Evolutionary conservation across 2,797 vertebrate species (phyloP).

Genomic region (Taeniopygia guttata): DNA sequence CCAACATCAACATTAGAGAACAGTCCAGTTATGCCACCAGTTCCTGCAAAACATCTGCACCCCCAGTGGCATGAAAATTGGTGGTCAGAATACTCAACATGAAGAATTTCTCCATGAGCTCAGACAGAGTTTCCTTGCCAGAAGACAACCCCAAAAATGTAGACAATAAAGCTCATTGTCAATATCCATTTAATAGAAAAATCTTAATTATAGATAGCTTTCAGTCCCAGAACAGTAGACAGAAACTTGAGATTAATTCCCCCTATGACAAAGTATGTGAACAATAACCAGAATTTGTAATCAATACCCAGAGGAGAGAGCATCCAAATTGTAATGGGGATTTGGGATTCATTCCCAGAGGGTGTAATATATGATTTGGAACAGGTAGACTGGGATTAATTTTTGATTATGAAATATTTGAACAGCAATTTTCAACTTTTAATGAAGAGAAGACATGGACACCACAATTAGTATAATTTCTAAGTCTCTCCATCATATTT

Average conservation of each 20-base stretch:
- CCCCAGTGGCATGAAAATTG: neutral
- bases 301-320: constrained; percentile 58
- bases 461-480: constrained; percentile 43
- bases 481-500: constrained; percentile 1
- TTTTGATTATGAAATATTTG: constrained; percentile 64
- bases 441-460: constrained; percentile 53
- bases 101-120: neutral
- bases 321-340: constrained; percentile 61
- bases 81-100: neutral
- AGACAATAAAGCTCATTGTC: neutral
- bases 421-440: constrained; percentile 56
- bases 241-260: constrained; percentile 66
- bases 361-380: constrained; percentile 43
- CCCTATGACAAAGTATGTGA: constrained; percentile 59
- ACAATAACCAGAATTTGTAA: constrained; percentile 66
- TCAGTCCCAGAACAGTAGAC: constrained; percentile 57
- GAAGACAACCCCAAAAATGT: constrained; percentile 25
- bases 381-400: constrained; percentile 65
- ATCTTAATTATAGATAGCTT: constrained; percentile 69
- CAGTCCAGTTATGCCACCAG: neutral
- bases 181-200: constrained; percentile 63
- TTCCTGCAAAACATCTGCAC: neutral
- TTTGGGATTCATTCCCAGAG: constrained; percentile 64
- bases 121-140: neutral
- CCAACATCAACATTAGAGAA: neutral